phyloP scores from a whole-genome alignment of 2,888 invertebrate genomes.

The Mimachlamys varia region DNA sequence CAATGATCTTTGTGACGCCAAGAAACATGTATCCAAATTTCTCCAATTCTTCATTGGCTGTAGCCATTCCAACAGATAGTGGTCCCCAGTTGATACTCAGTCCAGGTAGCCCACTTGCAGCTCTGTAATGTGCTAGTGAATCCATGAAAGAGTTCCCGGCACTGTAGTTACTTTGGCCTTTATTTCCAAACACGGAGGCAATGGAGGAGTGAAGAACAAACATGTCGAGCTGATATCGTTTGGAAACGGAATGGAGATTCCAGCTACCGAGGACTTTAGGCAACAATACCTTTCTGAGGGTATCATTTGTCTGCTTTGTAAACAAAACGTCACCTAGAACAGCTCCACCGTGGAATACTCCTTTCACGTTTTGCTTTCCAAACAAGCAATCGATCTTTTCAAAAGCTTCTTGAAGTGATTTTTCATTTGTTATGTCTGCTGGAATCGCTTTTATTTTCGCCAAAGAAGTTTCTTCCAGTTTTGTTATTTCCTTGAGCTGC shows the following conservation, averaged over 20 bases:
- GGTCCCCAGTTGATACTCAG: slow-evolving; percentile 70
- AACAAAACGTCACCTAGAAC: slow-evolving; percentile 56
- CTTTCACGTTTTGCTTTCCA: slow-evolving; percentile 51
- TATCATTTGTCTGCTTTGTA: slow-evolving; percentile 50
- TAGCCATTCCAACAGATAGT: slow-evolving; percentile 61
- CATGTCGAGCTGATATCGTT: slow-evolving; percentile 58
- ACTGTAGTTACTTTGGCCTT: slow-evolving; percentile 67
- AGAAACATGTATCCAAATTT: slow-evolving; percentile 9
- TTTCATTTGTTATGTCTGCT: slow-evolving; percentile 62
- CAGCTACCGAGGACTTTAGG: slow-evolving; percentile 63
- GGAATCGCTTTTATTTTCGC: slow-evolving; percentile 56
- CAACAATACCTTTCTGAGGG: slow-evolving; percentile 44
- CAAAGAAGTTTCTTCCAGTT: slow-evolving; percentile 42
- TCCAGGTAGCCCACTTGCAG: slow-evolving; percentile 53
- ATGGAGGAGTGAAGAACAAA: slow-evolving; percentile 70
- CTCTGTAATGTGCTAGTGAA: slow-evolving; percentile 59
- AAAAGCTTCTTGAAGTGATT: slow-evolving; percentile 53
- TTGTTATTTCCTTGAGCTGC: slow-evolving; percentile 50
- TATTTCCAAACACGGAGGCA: slow-evolving; percentile 62
- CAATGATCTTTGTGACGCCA: background rate
- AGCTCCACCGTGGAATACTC: slow-evolving; percentile 65
- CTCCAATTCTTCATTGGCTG: slow-evolving; percentile 37
- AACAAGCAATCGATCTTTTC: slow-evolving; percentile 43
- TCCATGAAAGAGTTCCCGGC: slow-evolving; percentile 68
- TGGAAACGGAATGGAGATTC: slow-evolving; percentile 64